phyloP scores from a whole-genome alignment of 2,113 vertebrate species.

The Marcusenius ussheri region DNA sequence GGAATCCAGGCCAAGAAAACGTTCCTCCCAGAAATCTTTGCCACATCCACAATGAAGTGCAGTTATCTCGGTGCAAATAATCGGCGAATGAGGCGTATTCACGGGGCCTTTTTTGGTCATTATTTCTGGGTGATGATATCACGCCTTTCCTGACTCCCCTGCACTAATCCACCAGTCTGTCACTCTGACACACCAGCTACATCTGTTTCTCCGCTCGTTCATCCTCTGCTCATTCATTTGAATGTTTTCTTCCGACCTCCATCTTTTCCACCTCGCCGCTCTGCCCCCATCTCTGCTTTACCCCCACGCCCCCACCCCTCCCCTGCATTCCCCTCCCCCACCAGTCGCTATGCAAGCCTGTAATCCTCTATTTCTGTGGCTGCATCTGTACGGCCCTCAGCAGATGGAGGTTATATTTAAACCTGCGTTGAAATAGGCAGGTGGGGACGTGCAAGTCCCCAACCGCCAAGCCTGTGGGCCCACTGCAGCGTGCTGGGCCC shows the following conservation, averaged over 20 bases:
- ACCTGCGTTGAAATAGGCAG: constrained; percentile 8
- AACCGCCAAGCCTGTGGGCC: not conserved
- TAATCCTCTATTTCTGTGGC: constrained; percentile 32
- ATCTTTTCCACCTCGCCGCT: not conserved
- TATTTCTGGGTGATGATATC: constrained; percentile 28
- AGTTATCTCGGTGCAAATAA: constrained; percentile 36
- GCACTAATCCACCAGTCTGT: not conserved
- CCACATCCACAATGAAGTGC: constrained; percentile 19
- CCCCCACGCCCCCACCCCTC: not conserved
- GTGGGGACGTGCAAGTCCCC: not conserved
- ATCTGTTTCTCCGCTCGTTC: not conserved
- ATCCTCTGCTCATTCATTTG: not conserved
- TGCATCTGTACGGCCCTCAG: constrained; percentile 32
- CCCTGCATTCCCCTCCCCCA: not conserved
- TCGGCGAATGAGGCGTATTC: constrained; percentile 23
- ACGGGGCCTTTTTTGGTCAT: constrained; percentile 16
- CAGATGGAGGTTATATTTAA: constrained; percentile 36
- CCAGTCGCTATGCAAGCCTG: constrained; percentile 22
- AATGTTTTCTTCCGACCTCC: not conserved
- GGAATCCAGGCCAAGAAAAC: constrained; percentile 7
- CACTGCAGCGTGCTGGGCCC: not conserved
- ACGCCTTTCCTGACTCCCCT: constrained; percentile 21
- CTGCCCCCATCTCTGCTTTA: not conserved
- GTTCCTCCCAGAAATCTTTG: not conserved
- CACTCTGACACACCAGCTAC: not conserved